Conservation (phyloP, 1,140 invertebrate genomes). For the Drosophila repletoides region DNA sequence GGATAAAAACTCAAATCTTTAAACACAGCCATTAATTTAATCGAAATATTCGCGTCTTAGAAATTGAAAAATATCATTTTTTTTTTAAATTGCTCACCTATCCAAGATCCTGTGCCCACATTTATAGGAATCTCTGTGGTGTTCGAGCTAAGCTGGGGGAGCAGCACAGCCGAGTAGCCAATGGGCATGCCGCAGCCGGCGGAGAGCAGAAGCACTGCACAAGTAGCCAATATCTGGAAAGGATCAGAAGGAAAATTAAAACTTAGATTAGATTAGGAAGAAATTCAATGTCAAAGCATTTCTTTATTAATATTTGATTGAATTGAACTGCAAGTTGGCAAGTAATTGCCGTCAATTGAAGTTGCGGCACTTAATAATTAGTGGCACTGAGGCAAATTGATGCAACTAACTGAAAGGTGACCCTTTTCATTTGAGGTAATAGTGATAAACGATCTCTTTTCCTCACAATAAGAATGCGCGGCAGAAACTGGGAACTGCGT, state of each 20-base stretch:
- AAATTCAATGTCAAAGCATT: not conserved
- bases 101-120: conserved; percentile 87
- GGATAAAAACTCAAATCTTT: too few species aligned
- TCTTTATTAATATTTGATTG: conserved; percentile 18
- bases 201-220: conserved; percentile 86
- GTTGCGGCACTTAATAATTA: conserved; percentile 41
- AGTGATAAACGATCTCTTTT: conserved; percentile 50
- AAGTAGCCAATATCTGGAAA: conserved; percentile 86
- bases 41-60: too few species aligned
- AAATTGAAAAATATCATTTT: too few species aligned
- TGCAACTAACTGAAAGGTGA: conserved; percentile 24
- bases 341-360: conserved; percentile 62
- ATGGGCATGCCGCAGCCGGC: conserved; percentile 88
- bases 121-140: conserved; percentile 83
- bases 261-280: not conserved
- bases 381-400: not conserved
- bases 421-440: conserved; percentile 40
- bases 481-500: not conserved
- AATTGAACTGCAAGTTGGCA: conserved; percentile 8
- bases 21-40: too few species aligned
- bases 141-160: conserved; percentile 85
- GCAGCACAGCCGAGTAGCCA: conserved; percentile 86
- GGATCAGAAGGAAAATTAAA: not conserved
- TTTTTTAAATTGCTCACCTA: conserved; percentile 82
- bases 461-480: not conserved